phyloP scores from a whole-genome alignment of 2,113 vertebrate genomes.

The Halcyon senegalensis region DNA sequence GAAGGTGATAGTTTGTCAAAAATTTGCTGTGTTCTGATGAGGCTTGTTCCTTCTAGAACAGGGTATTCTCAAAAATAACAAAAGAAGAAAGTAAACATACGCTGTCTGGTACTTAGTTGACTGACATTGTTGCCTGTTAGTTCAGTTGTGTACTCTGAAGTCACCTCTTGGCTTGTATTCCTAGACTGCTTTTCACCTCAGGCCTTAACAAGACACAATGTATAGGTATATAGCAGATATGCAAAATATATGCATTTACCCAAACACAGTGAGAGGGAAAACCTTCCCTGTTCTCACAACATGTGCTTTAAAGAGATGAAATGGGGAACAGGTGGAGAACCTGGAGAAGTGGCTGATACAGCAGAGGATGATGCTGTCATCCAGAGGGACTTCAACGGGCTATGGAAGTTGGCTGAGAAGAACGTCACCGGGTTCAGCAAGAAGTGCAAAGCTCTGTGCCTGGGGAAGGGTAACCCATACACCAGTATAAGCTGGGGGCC shows the following conservation, averaged over 20 bases:
- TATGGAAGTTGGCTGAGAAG: neutral
- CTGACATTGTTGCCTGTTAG: neutral
- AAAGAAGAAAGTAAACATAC: neutral
- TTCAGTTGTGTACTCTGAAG: neutral
- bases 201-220: neutral
- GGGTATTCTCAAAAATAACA: neutral
- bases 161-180: neutral
- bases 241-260: neutral
- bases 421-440: neutral
- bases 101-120: no score
- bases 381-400: neutral
- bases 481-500: neutral
- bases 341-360: neutral
- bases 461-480: neutral
- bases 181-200: neutral
- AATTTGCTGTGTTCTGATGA: neutral
- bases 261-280: neutral
- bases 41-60: neutral
- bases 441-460: neutral
- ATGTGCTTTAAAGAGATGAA: neutral
- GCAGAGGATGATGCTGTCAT: neutral
- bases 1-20: neutral
- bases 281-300: neutral
- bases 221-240: neutral
- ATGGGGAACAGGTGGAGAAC: neutral